Evolutionary conservation across 2,888 invertebrate genomes (phyloP).

Genomic region (Eurytoma adleriae): DNA sequence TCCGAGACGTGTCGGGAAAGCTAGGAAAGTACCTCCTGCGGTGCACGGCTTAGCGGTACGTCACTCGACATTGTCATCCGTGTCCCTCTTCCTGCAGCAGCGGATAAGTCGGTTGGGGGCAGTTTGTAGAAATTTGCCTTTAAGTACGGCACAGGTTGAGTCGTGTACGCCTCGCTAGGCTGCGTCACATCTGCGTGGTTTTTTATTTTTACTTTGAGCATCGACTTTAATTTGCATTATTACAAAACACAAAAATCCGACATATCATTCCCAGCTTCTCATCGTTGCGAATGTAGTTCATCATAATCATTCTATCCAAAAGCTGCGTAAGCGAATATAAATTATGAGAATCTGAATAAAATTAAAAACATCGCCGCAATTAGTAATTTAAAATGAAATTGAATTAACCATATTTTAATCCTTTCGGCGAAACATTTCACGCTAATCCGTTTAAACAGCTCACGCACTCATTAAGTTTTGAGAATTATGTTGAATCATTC

Average conservation of each 20-base stretch:
- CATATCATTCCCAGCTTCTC: not conserved
- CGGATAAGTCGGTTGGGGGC: conserved; percentile 61
- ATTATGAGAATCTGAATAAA: too few relatives aligned
- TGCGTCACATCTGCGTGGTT: not conserved
- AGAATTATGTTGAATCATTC: not conserved
- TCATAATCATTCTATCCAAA: too few relatives aligned
- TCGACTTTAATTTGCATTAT: conserved; percentile 35
- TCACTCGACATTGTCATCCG: conserved; percentile 59
- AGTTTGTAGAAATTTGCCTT: conserved; percentile 62
- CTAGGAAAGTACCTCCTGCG: conserved; percentile 20
- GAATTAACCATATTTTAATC: too few relatives aligned
- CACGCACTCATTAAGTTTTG: not conserved
- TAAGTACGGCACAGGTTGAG: conserved; percentile 59
- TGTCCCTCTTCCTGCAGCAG: conserved; percentile 57
- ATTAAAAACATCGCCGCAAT: too few relatives aligned
- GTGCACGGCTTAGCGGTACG: conserved; percentile 59
- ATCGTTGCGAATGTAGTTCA: not conserved
- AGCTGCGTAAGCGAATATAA: too few relatives aligned
- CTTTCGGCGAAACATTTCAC: too few relatives aligned
- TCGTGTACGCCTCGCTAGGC: not conserved
- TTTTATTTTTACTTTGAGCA: conserved; percentile 16
- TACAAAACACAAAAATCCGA: not conserved
- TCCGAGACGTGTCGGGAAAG: conserved; percentile 31
- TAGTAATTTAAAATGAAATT: too few relatives aligned
- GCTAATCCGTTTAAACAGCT: too few relatives aligned